Evolutionary conservation across 2,113 vertebrate genomes (phyloP).

Genomic region (Sigmodon hispidus): DNA sequence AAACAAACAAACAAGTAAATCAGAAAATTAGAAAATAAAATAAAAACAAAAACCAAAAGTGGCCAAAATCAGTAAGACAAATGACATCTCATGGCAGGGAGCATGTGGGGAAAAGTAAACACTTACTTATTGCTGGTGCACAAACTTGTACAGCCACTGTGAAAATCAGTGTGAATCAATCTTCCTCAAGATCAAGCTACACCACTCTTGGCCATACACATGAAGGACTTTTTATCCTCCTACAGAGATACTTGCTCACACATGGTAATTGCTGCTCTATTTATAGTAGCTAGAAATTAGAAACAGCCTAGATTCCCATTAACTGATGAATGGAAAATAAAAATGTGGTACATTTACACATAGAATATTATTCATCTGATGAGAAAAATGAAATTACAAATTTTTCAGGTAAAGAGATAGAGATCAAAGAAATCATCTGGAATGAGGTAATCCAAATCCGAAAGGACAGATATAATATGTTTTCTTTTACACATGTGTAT

Average conservation of each 20-base stretch:
- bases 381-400: background rate
- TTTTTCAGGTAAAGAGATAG: background rate
- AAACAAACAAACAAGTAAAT: background rate
- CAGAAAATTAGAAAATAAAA: background rate
- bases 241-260: background rate
- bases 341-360: background rate
- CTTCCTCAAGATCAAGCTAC: background rate
- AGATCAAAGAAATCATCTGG: background rate
- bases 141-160: too few relatives aligned
- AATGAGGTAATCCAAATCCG: background rate
- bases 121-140: background rate
- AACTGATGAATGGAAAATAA: background rate
- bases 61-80: background rate
- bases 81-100: background rate
- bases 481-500: background rate
- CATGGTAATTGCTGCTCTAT: background rate
- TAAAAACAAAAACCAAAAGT: background rate
- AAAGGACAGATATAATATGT: background rate
- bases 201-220: background rate
- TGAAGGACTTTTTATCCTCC: background rate
- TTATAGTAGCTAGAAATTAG: background rate
- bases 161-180: background rate
- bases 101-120: background rate
- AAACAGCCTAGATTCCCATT: background rate
- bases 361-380: background rate